Conservation (phyloP, 2,888 invertebrate genomes). For the Pyrgus malvae region DNA sequence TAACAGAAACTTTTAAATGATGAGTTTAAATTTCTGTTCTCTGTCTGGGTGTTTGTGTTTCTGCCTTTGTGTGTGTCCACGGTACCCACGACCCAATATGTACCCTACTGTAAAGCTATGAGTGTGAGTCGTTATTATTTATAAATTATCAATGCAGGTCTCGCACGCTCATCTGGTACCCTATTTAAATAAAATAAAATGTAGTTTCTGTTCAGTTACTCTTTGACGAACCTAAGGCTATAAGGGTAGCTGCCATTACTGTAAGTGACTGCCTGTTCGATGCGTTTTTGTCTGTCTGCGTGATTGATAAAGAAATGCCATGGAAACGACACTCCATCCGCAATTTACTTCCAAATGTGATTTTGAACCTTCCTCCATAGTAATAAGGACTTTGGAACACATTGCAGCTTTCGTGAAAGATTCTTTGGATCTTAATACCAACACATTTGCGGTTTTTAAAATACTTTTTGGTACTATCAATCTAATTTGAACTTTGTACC, state of each 20-base stretch:
- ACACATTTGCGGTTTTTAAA: not conserved
- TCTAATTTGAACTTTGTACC: not conserved
- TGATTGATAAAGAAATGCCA: slow-evolving; percentile 76
- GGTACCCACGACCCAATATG: too few relatives aligned
- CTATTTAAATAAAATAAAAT: not conserved
- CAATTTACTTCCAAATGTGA: slow-evolving; percentile 1
- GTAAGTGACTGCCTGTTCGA: slow-evolving; percentile 76
- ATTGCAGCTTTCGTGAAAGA: slow-evolving; percentile 1
- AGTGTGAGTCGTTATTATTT: too few relatives aligned
- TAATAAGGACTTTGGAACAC: not conserved
- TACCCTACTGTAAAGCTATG: too few relatives aligned
- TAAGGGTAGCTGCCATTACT: slow-evolving; percentile 65
- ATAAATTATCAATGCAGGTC: too few relatives aligned
- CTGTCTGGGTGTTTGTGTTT: too few relatives aligned
- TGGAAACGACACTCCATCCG: slow-evolving; percentile 59
- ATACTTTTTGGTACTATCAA: too few relatives aligned
- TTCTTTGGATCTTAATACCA: slow-evolving; percentile 11
- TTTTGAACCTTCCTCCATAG: slow-evolving; percentile 7
- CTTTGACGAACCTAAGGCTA: slow-evolving; percentile 46
- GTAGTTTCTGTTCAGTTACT: slow-evolving; percentile 25
- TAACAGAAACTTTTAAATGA: too few relatives aligned
- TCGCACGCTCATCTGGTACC: too few relatives aligned
- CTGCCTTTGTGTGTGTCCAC: too few relatives aligned
- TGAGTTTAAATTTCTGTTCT: too few relatives aligned
- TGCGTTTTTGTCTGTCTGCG: slow-evolving; percentile 71